A percentile compares a stretch with the other conserved stretches of the same genome.
Evolutionary conservation across 2,797 vertebrate genomes (phyloP).

Genomic region (Silurus aristotelis): DNA sequence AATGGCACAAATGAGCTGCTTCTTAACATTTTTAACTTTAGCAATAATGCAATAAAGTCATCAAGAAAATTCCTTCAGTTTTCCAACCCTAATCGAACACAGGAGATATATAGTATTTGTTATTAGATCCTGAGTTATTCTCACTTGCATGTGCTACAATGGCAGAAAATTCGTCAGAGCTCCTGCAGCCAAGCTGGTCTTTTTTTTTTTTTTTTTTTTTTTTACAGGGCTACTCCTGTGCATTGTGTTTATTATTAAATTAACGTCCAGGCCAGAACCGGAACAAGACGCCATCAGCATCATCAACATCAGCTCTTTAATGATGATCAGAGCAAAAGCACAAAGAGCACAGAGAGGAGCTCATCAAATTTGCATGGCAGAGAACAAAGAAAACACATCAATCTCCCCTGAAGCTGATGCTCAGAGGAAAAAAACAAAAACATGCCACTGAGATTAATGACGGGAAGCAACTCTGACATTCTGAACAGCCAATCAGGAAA

Average conservation of each 20-base stretch:
- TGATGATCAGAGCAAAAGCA: conserved; percentile 26
- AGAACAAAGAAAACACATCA: conserved; percentile 36
- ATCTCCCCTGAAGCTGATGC: conserved; percentile 13
- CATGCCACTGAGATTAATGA: conserved; percentile 12
- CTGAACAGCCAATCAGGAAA: background rate
- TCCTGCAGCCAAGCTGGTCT: background rate
- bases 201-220: no score
- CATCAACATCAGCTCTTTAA: conserved; percentile 21
- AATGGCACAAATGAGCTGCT: background rate
- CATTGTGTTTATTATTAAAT: conserved; percentile 21
- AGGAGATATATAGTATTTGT: background rate
- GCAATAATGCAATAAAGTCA: background rate
- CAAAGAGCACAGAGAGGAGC: conserved; percentile 2
- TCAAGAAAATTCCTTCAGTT: background rate
- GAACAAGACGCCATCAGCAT: background rate
- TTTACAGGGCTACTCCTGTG: background rate
- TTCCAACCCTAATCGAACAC: background rate
- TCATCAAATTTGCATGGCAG: conserved; percentile 15
- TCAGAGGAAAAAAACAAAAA: background rate
- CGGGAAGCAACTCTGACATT: background rate
- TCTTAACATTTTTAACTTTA: background rate
- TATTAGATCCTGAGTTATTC: background rate
- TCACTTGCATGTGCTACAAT: background rate
- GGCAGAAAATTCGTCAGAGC: background rate
- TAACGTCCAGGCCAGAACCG: conserved; percentile 19